A percentile compares a stretch with the other conserved stretches of the same genome.
These are phyloP conservation scores for Platypus cylindrus DNA, from an alignment of 2,888 invertebrate species.

Conservation along the genomic window DNA sequence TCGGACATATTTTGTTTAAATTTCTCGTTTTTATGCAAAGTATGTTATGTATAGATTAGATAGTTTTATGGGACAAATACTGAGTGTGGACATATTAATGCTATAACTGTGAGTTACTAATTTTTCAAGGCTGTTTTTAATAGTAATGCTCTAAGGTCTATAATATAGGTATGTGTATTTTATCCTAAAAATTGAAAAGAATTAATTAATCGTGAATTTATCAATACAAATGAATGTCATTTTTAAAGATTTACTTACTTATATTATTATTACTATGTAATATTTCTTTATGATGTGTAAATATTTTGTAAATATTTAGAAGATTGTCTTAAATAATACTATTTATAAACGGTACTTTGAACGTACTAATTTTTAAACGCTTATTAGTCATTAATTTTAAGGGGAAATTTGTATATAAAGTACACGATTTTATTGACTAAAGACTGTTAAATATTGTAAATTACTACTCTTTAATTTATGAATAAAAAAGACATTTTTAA, in stretches of 20 bases:
- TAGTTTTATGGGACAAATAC: no score
- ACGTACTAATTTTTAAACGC: conserved; percentile 25
- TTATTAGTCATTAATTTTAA: conserved; percentile 35
- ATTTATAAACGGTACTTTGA: conserved; percentile 8
- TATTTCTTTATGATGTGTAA: conserved; percentile 23
- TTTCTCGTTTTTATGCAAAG: conserved; percentile 1
- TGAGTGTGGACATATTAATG: not conserved
- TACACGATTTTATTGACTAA: conserved; percentile 24
- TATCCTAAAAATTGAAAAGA: no score
- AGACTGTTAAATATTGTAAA: conserved; percentile 34
- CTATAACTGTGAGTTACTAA: conserved; percentile 12
- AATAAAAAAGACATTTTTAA: conserved; percentile 21
- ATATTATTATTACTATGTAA: conserved; percentile 22
- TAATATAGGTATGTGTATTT: no score
- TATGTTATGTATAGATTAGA: no score
- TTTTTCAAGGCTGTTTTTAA: conserved; percentile 29
- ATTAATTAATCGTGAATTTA: no score
- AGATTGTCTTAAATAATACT: conserved; percentile 6
- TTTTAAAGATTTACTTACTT: no score
- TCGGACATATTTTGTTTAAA: conserved; percentile 36
- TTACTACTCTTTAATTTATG: conserved; percentile 22
- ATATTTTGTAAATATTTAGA: conserved; percentile 28
- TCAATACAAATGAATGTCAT: no score
- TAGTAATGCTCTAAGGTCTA: no score
- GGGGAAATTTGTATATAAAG: conserved; percentile 13